Conservation (phyloP, 2,888 invertebrate species). For the Phaonia tiefii region DNA sequence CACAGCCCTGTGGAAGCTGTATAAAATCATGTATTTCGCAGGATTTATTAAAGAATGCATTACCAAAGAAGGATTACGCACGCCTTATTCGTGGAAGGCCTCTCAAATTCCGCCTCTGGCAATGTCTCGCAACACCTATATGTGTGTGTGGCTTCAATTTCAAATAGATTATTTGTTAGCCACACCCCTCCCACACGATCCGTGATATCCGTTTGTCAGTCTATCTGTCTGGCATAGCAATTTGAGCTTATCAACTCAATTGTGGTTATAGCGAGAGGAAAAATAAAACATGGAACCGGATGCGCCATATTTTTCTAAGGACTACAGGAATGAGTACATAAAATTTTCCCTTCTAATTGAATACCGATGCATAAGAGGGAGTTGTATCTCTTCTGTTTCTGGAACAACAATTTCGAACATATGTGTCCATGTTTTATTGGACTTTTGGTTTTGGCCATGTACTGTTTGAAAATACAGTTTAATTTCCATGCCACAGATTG, state of each 20-base stretch:
- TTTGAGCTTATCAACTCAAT: constrained; percentile 64
- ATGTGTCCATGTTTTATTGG: constrained; percentile 53
- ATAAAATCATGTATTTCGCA: no score
- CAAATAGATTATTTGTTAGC: constrained; percentile 3
- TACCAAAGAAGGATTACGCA: no score
- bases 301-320: no score
- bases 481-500: constrained; percentile 46
- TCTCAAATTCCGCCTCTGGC: no score
- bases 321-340: not conserved
- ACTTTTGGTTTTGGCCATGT: constrained; percentile 54
- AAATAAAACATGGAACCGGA: no score
- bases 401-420: constrained; percentile 17
- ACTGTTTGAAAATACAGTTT: constrained; percentile 51
- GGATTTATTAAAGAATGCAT: no score
- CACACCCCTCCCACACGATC: not conserved
- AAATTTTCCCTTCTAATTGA: constrained; percentile 61
- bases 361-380: constrained; percentile 50
- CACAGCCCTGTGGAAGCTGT: no score
- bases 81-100: no score
- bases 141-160: no score
- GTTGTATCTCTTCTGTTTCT: not conserved
- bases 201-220: not conserved
- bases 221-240: constrained; percentile 46
- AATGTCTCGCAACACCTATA: no score
- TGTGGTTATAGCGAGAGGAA: constrained; percentile 47